Evolutionary conservation across 2,113 vertebrate species (phyloP), one percentile per base, ranked within the genome.

Genomic region (Siphamia tubifer): DNA sequence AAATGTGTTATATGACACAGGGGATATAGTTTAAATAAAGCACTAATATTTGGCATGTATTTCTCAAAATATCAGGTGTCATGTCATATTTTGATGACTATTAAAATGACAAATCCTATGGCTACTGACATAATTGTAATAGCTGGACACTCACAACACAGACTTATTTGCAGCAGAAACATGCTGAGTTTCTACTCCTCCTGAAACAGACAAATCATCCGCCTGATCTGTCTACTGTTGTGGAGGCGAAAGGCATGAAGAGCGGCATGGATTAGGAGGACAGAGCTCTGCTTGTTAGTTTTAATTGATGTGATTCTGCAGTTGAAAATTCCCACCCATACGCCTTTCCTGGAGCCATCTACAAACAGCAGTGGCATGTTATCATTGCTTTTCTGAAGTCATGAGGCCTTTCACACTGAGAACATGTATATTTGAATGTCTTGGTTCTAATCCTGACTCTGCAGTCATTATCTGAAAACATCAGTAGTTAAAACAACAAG

Each of bases 291-390:
- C 53, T 81, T 90, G 85, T 84, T 60, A 47, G 66, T 51, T 61
- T 72, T 81, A 86, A 87, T 67, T 76, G 49, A 81, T 72, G 72
- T 47, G 73, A 86, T 73, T 64, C 68, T 68, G 79, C 57, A 69
- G 52, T 54, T 4, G 27, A 45, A 48, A 74, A 38, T 77, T 84
- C 61, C 68, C 68, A 68, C 69, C 72, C 61, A 35, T 69, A 53
- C 61, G 39, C 40, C 34, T 74, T 51, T 79, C 62, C 57, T 54
- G 38, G 25, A 85, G 74, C 76, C 49, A 83, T 70, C 42, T 56
- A 32, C 20, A 71, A 39, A 64, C 35, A 48, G 61, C 51, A 30
- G 19, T 56, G 62, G 48, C 36, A 38, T 68, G 51, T 82, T 73
- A 52, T 47, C 52, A 45, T 4, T 25, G 19, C 45, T 69, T 52